Base-by-base conservation (phyloP, 2,113 vertebrate species). In the Pedionomus torquatus region DNA sequence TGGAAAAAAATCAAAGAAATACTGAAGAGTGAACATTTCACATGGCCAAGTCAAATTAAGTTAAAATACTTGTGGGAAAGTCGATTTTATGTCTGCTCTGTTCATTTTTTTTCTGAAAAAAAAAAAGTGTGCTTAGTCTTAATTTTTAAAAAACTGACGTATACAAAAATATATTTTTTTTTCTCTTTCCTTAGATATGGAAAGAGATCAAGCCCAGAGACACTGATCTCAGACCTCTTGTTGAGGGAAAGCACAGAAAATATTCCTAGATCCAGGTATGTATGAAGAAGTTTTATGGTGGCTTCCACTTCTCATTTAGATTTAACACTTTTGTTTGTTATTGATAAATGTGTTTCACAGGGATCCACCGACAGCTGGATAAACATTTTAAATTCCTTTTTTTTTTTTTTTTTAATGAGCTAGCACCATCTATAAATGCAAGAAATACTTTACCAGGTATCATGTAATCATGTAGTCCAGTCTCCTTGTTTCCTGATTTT, bases 121-220 rank as follows among this genome's bases (percentile, higher is more conserved):
- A 74, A 43, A 48, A 68, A 25, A n/a, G 6, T 16, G 68, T 84
- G 39, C 12, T 93, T 87, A 58, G 33, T 93, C 64, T 90, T 93
- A 9, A 10, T 82, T 94, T 70, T 33, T 25, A 54, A 84, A 68
- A 68, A 71, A 20, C 6, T 30, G 28, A n/a, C 18, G 13, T 43
- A 28, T 26, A 18, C 11, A 74, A 94, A 96, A 87, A 31, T 18
- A 17, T 13, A 39, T 25, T 46, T 70, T 5, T 20, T 31, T 70
- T 49, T 11, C 6, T 92, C n/a, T 77, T 83, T 90, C 70, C 57
- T 88, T 87, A 99, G 99, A 97, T 99, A 99, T 87, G 99, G 99
- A 76, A 99, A 99, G 96, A 98, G 99, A 95, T 99, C 99, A 89
- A 99, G 98, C 95, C 98, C 99, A 46, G 99, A 99, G 97, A 98